Conservation (phyloP, 2,113 vertebrate species). For the Cinclus cinclus region DNA sequence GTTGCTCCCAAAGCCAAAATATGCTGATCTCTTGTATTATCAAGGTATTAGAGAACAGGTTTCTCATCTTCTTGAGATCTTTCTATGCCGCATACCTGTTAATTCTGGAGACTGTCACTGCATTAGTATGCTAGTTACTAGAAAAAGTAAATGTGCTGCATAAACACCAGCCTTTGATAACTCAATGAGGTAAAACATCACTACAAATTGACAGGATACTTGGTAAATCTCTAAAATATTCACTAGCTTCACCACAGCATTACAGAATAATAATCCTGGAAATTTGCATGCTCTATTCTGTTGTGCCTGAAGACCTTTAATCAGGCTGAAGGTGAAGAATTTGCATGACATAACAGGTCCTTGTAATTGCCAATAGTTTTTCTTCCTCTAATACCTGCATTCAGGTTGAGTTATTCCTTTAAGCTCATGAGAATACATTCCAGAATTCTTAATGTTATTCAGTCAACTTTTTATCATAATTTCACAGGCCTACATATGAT, state of each 20-base stretch:
- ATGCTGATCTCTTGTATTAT: background rate
- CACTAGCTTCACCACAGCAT: background rate
- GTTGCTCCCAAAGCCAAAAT: background rate
- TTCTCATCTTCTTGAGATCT: background rate
- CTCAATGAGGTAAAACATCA: background rate
- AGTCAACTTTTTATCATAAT: background rate
- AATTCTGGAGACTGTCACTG: background rate
- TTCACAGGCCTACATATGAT: background rate
- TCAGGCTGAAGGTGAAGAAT: conserved; percentile 33
- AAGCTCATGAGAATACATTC: background rate
- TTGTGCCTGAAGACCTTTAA: background rate
- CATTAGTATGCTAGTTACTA: background rate
- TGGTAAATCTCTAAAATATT: background rate
- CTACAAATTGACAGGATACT: background rate
- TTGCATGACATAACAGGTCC: background rate
- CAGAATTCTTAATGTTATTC: background rate
- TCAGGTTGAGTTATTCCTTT: background rate
- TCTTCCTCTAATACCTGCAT: background rate
- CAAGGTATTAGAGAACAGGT: background rate
- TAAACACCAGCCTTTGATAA: background rate
- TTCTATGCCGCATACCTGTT: background rate
- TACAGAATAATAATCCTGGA: background rate
- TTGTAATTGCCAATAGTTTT: background rate
- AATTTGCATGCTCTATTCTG: background rate
- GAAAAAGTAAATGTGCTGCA: background rate